Evolutionary conservation across 1,140 invertebrate species (phyloP), one percentile per base, ranked within the genome.

Genomic region (Camponotus pennsylvanicus): DNA sequence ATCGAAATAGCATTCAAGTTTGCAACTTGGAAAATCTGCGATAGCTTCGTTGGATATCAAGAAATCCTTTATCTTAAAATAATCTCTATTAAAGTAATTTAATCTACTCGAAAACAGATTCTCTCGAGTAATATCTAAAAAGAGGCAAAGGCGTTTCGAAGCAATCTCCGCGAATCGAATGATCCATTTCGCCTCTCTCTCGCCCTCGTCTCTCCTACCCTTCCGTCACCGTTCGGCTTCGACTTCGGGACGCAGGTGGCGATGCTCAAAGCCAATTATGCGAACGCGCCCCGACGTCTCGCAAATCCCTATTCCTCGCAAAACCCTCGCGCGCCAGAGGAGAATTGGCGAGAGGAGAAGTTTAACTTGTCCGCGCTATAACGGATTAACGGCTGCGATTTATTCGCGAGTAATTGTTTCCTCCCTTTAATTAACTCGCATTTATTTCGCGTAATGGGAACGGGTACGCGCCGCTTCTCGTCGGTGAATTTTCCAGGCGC

Each of bases 241-340:
- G 93, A 91, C 88, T 92, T 87, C 13, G 84, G 91, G 94, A 86
- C 94, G 93, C 94, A 95, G 94, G 94, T 95, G 94, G 92, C 92
- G 92, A 93, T 92, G 94, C 91, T 95, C 94, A 95, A 93, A 95
- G 94, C 94, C 94, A 95, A 95, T 95, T 95, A 95, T 95, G 93
- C 93, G 93, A 92, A 93, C 93, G 93, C 89, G 88, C 86, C 88
- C 91, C 88, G 92, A 89, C 91, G 86, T 90, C 87, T 90, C 92
- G 91, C 92, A 93, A 93, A 94, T 94, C 93, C 93, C 94, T 86
- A 90, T 83, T 86, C 85, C 89, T 90, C 89, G 88, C 75, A 67
- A 89, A 89, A 80, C 84, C 71, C 37, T 45, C 45, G 57, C 8
- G 32, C 42, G 21, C 55, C 27, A 27, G 27, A 27, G 27, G 76